phyloP scores from a whole-genome alignment of 2,797 vertebrate species.

The Sebastes melanostomus region DNA sequence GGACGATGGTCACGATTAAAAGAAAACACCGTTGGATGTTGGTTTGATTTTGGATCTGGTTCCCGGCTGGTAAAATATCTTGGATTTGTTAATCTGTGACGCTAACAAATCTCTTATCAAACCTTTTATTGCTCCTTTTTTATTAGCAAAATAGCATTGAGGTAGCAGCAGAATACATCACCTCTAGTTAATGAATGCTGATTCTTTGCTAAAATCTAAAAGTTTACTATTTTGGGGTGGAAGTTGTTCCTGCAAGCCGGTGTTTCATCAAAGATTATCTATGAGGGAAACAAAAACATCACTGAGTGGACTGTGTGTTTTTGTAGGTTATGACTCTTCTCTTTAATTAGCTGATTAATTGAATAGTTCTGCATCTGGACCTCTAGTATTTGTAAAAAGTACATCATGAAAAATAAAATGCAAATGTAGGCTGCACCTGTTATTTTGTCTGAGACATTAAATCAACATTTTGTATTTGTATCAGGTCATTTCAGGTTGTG shows the following conservation, averaged over 20 bases:
- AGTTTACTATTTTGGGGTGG: background rate
- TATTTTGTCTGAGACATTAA: background rate
- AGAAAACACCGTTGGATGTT: background rate
- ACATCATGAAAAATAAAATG: background rate
- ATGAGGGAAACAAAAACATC: background rate
- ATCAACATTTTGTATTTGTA: background rate
- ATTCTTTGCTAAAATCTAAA: background rate
- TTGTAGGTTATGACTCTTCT: background rate
- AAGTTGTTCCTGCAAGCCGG: background rate
- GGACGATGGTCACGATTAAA: background rate
- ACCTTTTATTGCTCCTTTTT: background rate
- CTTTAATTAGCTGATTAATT: background rate
- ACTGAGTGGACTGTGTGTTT: background rate
- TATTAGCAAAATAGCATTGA: background rate
- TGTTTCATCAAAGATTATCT: background rate
- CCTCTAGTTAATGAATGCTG: background rate
- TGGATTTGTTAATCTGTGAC: background rate
- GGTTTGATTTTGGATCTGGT: background rate
- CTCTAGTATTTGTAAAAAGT: background rate
- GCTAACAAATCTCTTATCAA: background rate
- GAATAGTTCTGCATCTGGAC: background rate
- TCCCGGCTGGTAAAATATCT: background rate
- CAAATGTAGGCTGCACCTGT: background rate
- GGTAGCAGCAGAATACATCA: background rate
- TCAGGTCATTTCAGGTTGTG: background rate